These are phyloP conservation scores for Pheosia tremula DNA, from an alignment of 2,888 invertebrate species.

Conservation along the genomic window DNA sequence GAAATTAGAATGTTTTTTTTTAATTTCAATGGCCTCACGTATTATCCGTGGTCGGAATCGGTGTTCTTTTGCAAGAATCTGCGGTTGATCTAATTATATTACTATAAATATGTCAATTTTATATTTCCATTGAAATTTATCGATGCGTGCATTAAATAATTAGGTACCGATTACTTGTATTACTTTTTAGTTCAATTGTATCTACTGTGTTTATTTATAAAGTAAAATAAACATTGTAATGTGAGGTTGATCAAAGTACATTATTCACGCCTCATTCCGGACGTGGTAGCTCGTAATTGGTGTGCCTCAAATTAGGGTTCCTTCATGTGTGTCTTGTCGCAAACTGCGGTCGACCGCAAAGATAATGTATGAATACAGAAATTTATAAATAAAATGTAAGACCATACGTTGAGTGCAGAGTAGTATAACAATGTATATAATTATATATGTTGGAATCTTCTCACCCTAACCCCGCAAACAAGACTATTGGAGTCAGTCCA, in stretches of 20 bases:
- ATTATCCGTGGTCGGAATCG: no score
- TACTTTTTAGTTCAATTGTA: neutral
- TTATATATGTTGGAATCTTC: no score
- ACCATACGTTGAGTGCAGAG: no score
- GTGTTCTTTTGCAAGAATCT: no score
- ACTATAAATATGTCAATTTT: no score
- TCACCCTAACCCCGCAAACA: no score
- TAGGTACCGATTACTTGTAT: neutral
- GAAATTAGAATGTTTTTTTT: no score
- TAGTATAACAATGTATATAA: no score
- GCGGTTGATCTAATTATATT: no score
- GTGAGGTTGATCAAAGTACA: constrained; percentile 38
- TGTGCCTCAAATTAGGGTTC: constrained; percentile 50
- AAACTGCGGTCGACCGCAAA: constrained; percentile 29
- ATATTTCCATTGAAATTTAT: no score
- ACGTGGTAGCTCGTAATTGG: constrained; percentile 71
- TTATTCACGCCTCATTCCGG: constrained; percentile 71
- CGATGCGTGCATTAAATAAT: neutral
- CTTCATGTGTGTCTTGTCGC: constrained; percentile 49
- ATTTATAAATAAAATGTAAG: no score
- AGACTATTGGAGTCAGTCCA: no score
- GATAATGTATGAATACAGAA: neutral
- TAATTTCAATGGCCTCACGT: neutral
- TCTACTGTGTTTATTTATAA: constrained; percentile 6
- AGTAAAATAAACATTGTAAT: constrained; percentile 5